Conservation (phyloP, 2,113 vertebrate species). For the Pomatostomus ruficeps region DNA sequence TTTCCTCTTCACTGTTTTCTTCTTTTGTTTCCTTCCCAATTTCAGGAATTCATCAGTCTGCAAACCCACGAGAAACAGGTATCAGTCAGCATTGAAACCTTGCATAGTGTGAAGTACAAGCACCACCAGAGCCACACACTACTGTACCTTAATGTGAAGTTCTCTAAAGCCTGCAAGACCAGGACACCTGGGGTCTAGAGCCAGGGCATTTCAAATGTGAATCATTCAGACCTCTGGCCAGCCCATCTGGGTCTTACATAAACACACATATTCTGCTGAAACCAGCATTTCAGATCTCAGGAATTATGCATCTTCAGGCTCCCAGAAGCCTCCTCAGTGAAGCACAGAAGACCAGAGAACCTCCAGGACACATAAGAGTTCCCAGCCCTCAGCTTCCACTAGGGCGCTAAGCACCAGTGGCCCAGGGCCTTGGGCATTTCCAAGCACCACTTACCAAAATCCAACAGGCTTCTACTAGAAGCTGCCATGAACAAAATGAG, state of each 20-base stretch:
- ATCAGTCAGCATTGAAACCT: not conserved
- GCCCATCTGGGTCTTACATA: not conserved
- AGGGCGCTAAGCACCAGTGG: not conserved
- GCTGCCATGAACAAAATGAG: not conserved
- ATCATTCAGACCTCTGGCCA: not conserved
- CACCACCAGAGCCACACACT: not conserved
- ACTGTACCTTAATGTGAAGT: not conserved
- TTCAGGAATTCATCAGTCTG: not conserved
- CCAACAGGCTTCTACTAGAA: not conserved
- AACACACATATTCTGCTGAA: not conserved
- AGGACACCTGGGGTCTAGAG: not conserved
- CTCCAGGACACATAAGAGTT: fast-evolving
- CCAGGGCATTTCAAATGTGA: not conserved
- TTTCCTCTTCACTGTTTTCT: not conserved
- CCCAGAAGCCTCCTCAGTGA: not conserved
- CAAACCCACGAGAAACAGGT: not conserved
- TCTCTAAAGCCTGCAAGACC: not conserved
- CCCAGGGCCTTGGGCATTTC: not conserved
- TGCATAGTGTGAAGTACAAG: not conserved
- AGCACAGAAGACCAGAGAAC: not conserved
- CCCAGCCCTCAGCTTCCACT: not conserved
- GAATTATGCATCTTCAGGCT: not conserved
- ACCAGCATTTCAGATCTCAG: not conserved
- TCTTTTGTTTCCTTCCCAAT: not conserved
- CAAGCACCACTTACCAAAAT: not conserved